A percentile compares a stretch with the other conserved stretches of the same genome.
These are phyloP conservation scores for Aegithalos caudatus DNA, from an alignment of 2,113 vertebrate genomes.

Conservation along the genomic window DNA sequence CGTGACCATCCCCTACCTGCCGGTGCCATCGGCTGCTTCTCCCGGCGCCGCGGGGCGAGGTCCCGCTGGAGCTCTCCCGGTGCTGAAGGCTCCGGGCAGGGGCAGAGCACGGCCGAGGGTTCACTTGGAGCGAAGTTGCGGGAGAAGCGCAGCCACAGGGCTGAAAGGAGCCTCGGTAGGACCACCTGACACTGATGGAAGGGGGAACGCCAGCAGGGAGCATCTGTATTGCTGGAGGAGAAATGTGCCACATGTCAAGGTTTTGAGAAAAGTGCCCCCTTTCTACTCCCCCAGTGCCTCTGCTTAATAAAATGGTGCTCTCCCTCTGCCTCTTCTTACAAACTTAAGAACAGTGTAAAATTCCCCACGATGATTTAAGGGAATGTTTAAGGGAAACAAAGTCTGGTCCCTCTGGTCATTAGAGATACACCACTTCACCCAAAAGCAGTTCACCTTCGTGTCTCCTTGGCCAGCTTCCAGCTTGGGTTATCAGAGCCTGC, in stretches of 20 bases:
- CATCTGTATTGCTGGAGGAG: neutral
- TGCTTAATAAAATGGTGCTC: neutral
- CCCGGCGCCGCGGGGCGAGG: accelerated
- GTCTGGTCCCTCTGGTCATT: neutral
- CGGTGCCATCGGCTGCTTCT: accelerated
- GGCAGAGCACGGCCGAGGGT: accelerated
- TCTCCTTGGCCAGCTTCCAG: neutral
- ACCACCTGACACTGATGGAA: neutral
- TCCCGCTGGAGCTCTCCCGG: slow-evolving; percentile 21
- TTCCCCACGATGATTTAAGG: neutral
- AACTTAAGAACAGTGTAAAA: neutral
- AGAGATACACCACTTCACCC: neutral
- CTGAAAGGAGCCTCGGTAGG: neutral
- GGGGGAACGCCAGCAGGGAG: neutral
- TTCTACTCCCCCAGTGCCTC: neutral
- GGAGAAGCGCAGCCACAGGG: neutral
- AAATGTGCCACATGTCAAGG: neutral
- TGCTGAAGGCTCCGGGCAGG: neutral
- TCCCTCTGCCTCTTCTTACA: neutral
- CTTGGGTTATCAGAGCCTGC: neutral
- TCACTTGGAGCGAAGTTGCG: accelerated
- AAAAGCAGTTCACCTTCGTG: neutral
- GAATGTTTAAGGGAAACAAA: neutral
- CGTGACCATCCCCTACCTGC: neutral
- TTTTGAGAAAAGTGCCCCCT: neutral